phyloP scores from a whole-genome alignment of 2,113 vertebrate species.

The Serinus canaria region DNA sequence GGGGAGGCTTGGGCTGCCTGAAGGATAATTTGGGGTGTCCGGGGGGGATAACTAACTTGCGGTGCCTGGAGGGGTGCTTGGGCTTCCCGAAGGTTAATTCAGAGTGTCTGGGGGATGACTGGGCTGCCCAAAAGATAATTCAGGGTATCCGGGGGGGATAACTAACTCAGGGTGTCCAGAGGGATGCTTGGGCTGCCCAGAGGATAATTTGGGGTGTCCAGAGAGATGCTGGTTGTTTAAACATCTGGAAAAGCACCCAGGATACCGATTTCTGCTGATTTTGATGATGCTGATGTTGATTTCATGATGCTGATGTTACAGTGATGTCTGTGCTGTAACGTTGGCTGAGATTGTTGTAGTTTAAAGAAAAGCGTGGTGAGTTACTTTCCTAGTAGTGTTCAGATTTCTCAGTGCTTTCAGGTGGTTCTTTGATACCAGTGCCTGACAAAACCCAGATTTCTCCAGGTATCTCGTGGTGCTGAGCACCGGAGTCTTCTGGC shows the following conservation, averaged over 20 bases:
- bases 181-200: rapidly evolving
- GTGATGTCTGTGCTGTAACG: background rate
- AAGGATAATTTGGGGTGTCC: background rate
- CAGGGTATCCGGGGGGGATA: background rate
- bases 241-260: background rate
- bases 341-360: background rate
- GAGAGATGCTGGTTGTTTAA: background rate
- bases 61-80: too few relatives aligned
- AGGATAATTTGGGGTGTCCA: background rate
- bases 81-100: rapidly evolving
- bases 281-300: too few relatives aligned
- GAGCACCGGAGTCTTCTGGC: background rate
- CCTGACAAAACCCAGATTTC: background rate
- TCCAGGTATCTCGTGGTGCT: background rate
- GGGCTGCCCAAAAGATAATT: too few relatives aligned
- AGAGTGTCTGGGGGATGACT: background rate
- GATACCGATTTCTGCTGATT: background rate
- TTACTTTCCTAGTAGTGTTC: rapidly evolving
- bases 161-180: too few relatives aligned
- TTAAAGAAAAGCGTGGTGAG: background rate
- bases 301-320: too few relatives aligned
- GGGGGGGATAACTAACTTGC: rapidly evolving
- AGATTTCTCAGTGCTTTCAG: background rate
- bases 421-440: rapidly evolving
- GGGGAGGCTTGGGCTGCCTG: background rate